Evolutionary conservation across 2,888 invertebrate species (phyloP).

Genomic region (Hypena proboscidalis): DNA sequence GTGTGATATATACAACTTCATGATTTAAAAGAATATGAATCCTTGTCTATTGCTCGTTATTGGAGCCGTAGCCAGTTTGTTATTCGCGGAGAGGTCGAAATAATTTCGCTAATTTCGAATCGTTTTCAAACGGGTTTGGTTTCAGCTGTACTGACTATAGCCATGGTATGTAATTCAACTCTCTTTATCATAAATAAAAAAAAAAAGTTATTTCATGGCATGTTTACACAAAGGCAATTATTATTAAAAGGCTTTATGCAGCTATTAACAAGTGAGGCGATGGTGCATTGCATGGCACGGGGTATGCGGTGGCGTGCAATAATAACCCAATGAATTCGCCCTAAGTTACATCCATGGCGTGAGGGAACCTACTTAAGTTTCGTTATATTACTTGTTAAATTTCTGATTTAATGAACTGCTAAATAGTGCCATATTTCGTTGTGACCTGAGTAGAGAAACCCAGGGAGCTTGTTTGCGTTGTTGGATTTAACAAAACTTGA

Average conservation of each 20-base stretch:
- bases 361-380: slow-evolving; percentile 31
- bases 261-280: slow-evolving; percentile 10
- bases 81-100: too few species aligned
- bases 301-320: slow-evolving; percentile 28
- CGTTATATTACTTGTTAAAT: slow-evolving; percentile 41
- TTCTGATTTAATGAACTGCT: slow-evolving; percentile 46
- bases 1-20: too few species aligned
- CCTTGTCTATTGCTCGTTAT: too few species aligned
- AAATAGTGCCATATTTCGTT: slow-evolving; percentile 27
- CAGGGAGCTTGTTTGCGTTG: background rate
- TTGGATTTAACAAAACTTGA: background rate
- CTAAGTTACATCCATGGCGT: slow-evolving; percentile 30
- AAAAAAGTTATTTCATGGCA: slow-evolving; percentile 9
- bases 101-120: too few species aligned
- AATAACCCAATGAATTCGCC: slow-evolving; percentile 23
- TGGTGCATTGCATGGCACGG: slow-evolving; percentile 31
- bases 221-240: slow-evolving; percentile 4
- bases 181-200: background rate
- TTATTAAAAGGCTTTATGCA: slow-evolving; percentile 10
- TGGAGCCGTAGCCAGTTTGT: too few species aligned
- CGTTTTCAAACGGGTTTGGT: too few species aligned
- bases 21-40: too few species aligned
- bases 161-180: too few species aligned
- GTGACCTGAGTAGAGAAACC: slow-evolving; percentile 4
- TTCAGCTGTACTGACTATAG: too few species aligned